Evolutionary conservation across 2,113 vertebrate genomes (phyloP).

Genomic region (Coturnix japonica): DNA sequence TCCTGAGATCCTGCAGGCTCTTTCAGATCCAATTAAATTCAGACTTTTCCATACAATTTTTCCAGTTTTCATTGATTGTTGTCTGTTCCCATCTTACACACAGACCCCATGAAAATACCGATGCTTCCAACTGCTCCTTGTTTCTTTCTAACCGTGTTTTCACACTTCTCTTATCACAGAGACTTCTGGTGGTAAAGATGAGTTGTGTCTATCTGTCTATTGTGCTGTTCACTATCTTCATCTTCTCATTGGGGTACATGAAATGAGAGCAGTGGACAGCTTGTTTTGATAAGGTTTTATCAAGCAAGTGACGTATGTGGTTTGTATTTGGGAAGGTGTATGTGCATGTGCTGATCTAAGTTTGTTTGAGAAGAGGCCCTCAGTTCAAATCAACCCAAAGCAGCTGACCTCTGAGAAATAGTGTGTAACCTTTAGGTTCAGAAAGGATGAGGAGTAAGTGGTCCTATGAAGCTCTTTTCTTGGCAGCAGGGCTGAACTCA

Average conservation of each 20-base stretch:
- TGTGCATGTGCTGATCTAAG: conserved; percentile 1
- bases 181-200: neutral
- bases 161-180: neutral
- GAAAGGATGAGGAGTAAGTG: neutral
- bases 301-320: neutral
- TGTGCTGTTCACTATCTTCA: accelerated
- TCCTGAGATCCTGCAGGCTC: neutral
- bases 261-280: neutral
- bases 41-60: neutral
- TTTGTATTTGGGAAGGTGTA: neutral
- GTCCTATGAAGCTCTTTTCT: neutral
- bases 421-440: neutral
- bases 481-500: neutral
- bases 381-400: neutral
- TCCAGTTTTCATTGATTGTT: neutral
- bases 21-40: neutral
- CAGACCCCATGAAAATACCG: neutral
- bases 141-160: neutral
- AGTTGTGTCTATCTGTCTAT: neutral
- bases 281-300: conserved; percentile 23
- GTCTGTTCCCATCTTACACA: neutral
- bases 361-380: conserved; percentile 3
- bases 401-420: neutral
- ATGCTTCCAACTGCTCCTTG: neutral
- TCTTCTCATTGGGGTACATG: neutral